phyloP scores from a whole-genome alignment of 2,888 invertebrate species.

The Hypomecis atomaria region DNA sequence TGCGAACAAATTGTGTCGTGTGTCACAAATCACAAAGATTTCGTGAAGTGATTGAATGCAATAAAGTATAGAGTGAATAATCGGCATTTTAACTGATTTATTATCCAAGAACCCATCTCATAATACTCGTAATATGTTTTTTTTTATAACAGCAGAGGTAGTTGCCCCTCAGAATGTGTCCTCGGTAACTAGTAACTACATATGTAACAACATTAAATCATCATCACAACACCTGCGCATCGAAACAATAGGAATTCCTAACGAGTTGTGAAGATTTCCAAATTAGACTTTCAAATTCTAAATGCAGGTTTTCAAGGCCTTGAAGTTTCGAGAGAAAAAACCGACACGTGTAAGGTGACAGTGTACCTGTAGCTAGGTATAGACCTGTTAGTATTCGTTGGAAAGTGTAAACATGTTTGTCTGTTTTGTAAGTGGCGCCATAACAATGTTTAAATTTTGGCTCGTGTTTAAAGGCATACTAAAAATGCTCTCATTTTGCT shows the following conservation, averaged over 20 bases:
- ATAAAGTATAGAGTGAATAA: too few relatives aligned
- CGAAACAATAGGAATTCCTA: conserved; percentile 14
- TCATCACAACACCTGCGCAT: not conserved
- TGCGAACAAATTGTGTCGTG: too few relatives aligned
- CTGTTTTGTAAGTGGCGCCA: not conserved
- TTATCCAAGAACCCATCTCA: too few relatives aligned
- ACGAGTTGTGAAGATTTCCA: conserved; percentile 7
- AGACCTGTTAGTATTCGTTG: not conserved
- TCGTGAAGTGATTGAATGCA: too few relatives aligned
- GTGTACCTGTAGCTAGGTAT: not conserved
- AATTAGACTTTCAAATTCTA: conserved; percentile 27
- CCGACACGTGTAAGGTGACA: conserved; percentile 9
- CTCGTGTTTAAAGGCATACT: too few relatives aligned
- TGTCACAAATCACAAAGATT: too few relatives aligned
- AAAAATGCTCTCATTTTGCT: too few relatives aligned
- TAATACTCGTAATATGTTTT: too few relatives aligned
- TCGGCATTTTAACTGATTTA: too few relatives aligned
- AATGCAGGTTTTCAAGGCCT: conserved; percentile 30
- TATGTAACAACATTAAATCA: not conserved
- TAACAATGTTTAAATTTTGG: not conserved
- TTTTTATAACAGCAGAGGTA: too few relatives aligned
- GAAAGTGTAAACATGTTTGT: conserved; percentile 25
- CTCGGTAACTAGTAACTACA: too few relatives aligned
- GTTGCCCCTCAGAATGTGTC: too few relatives aligned
- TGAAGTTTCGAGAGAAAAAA: conserved; percentile 17